Evolutionary conservation across 2,113 vertebrate genomes (phyloP), one percentile per base, ranked within the genome.

Genomic region (Clarias magur): DNA sequence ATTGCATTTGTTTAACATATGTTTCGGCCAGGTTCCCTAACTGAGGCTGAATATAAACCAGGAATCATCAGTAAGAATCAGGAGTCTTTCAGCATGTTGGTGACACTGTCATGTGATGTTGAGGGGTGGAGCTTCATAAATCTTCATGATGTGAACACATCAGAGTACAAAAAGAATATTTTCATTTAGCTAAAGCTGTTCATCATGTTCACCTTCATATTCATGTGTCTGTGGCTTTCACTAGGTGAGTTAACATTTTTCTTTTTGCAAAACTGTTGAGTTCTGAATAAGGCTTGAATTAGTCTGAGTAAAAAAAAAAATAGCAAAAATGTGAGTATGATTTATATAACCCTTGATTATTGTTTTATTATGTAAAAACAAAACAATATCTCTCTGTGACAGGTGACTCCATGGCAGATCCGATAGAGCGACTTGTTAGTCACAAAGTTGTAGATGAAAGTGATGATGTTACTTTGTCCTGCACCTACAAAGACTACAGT

Each of bases 381-480:
- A 1, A 65, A 34, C 12, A 34, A 16, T 30, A 68, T 68, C 42
- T 42, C 70, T 76, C 19, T 53, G 6, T 76, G 73, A 15, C 42
- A 76, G 42, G 73, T 76, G 73, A 76, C 21, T 76, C 73, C 42
- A 76, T 76, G 42, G 73, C 73, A 76, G 73, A 76, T 53, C 3
- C 42, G 15, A 76, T 53, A 53, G 2, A 15, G 42, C 73, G 42
- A 48, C 42, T 76, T 76, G 11, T 54, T 10, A 17, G 4, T 53
- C 25, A 59, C 3, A 59, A 25, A 54, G 53, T 54, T 73, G 25
- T 87, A 73, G 68, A 63, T 73, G 67, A 75, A 62, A 68, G 67
- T 48, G 80, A 34, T 57, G 42, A 21, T 70, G 30, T 54, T 70
- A 78, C 19, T 38, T 81, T 83, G 59, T 76, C 68, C 48, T 89